A percentile compares a stretch with the other conserved stretches of the same genome.
Conservation (phyloP, 2,888 invertebrate species). For the Thumatha senex region DNA sequence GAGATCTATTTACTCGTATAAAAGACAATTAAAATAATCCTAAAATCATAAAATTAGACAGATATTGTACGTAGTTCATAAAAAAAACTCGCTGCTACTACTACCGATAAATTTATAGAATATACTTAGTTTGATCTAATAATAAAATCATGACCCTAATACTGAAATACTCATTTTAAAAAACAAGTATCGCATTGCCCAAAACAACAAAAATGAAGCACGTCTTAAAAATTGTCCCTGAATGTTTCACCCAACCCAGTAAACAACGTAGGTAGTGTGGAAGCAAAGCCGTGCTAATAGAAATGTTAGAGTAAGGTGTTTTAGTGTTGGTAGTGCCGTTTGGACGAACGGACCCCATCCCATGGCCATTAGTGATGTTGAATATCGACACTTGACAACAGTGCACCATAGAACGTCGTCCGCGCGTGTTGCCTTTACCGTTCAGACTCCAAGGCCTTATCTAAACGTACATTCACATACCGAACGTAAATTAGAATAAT, state of each 20-base stretch:
- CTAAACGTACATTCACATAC: slow-evolving; percentile 16
- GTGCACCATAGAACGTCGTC: slow-evolving; percentile 71
- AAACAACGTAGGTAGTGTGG: slow-evolving; percentile 20
- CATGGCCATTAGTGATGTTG: slow-evolving; percentile 44
- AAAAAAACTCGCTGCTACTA: too few species aligned
- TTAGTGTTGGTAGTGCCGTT: slow-evolving; percentile 46
- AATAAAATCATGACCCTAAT: too few species aligned
- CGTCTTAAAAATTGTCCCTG: slow-evolving; percentile 26
- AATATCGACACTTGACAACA: slow-evolving; percentile 44
- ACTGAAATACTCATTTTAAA: neutral
- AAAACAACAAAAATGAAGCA: neutral
- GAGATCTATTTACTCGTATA: too few species aligned
- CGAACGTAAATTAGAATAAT: slow-evolving; percentile 26
- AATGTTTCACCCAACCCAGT: slow-evolving; percentile 22
- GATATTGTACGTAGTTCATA: neutral
- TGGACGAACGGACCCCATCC: slow-evolving; percentile 72
- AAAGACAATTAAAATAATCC: too few species aligned
- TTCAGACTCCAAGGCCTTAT: slow-evolving; percentile 17
- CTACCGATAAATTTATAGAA: too few species aligned
- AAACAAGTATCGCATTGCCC: neutral
- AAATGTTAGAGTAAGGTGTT: slow-evolving; percentile 41
- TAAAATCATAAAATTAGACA: neutral
- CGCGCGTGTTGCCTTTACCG: slow-evolving; percentile 60
- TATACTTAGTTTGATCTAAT: too few species aligned
- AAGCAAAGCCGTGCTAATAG: slow-evolving; percentile 37